A percentile compares a stretch with the other conserved stretches of the same genome.
These are phyloP conservation scores for Ferdinandea cuprea DNA, from an alignment of 2,888 invertebrate genomes.

Conservation along the genomic window DNA sequence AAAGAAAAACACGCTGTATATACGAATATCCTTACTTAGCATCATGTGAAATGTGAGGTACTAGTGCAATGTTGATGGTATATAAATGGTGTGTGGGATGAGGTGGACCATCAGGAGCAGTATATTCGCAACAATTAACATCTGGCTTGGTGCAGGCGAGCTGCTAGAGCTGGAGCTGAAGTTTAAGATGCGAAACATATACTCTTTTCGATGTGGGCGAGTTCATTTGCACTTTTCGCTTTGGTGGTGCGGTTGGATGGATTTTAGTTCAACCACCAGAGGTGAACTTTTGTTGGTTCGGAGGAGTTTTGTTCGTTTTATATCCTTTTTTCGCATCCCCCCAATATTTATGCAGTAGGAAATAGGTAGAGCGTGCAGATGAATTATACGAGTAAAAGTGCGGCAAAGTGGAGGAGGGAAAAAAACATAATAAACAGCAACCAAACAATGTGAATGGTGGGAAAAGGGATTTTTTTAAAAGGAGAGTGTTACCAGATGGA, in stretches of 20 bases:
- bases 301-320: constrained; percentile 5
- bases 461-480: constrained; percentile 1
- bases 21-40: constrained; percentile 17
- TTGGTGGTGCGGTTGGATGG: constrained; percentile 37
- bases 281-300: constrained; percentile 55
- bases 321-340: constrained; percentile 17
- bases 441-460: constrained; percentile 2
- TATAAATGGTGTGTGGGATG: too few species aligned
- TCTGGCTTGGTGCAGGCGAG: constrained; percentile 28
- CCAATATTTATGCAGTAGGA: not conserved
- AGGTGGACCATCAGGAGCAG: constrained; percentile 11
- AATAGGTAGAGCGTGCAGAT: not conserved
- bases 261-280: constrained; percentile 65
- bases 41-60: constrained; percentile 16
- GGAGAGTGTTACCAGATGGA: constrained; percentile 32
- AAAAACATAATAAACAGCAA: constrained; percentile 5
- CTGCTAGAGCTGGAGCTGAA: not conserved
- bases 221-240: constrained; percentile 56
- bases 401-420: not conserved
- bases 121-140: constrained; percentile 64
- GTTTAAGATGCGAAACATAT: constrained; percentile 39
- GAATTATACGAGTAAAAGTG: constrained; percentile 1
- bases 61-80: not conserved
- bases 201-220: constrained; percentile 35
- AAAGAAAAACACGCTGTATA: constrained; percentile 11